A percentile compares a stretch with the other conserved stretches of the same genome.
Evolutionary conservation across 92 coral and sea anemone genomes (phyloP).

Genomic region (Muricea muricata): DNA sequence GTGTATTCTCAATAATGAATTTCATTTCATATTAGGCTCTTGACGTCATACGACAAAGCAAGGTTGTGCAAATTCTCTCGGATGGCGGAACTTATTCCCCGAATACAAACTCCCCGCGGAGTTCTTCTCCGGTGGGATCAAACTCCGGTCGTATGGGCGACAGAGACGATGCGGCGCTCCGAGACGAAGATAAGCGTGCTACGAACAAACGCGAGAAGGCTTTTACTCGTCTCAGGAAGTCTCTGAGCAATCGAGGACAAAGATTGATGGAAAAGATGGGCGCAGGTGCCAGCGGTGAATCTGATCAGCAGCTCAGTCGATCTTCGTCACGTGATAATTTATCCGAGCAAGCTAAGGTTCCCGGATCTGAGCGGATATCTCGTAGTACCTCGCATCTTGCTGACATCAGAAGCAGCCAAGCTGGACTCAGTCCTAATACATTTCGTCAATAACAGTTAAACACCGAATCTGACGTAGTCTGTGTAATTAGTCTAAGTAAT

Average conservation of each 20-base stretch:
- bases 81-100: slow-evolving; percentile 83
- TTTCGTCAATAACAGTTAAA: background rate
- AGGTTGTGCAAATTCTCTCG: slow-evolving; percentile 94
- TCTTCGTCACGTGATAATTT: slow-evolving; percentile 99
- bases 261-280: slow-evolving; percentile 99
- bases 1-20: slow-evolving; percentile 22
- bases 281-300: slow-evolving; percentile 59
- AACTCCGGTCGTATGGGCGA: slow-evolving; percentile 61
- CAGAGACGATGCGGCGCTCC: slow-evolving; percentile 67
- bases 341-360: slow-evolving; percentile 96
- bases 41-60: slow-evolving; percentile 96
- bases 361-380: slow-evolving; percentile 93
- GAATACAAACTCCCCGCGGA: slow-evolving; percentile 73
- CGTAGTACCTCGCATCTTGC: slow-evolving; percentile 99
- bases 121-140: slow-evolving; percentile 81
- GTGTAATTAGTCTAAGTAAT: no score
- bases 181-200: slow-evolving; percentile 82
- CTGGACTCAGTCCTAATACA: background rate
- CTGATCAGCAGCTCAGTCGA: slow-evolving; percentile 94
- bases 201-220: slow-evolving; percentile 97
- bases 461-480: no score
- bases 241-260: slow-evolving; percentile 98
- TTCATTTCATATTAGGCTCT: slow-evolving; percentile 77
- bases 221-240: slow-evolving; percentile 90
- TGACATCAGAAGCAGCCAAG: background rate